phyloP scores from a whole-genome alignment of 2,888 invertebrate species.

The Leptopilina syphax region DNA sequence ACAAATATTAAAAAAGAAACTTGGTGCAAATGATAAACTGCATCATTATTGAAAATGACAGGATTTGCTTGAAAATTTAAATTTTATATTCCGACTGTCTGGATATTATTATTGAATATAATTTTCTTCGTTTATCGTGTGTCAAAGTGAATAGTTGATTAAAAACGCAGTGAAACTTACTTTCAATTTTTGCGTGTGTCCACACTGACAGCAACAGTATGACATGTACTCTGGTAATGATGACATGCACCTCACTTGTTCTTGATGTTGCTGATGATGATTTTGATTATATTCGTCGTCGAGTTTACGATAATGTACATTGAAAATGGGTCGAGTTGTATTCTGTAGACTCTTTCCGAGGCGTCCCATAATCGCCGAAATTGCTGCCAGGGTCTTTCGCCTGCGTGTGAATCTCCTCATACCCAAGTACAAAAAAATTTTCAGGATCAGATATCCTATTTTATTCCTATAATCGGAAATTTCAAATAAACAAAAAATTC shows the following conservation, averaged over 20 bases:
- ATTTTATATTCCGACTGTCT: too few species aligned
- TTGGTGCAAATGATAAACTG: too few species aligned
- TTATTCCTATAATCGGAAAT: neutral
- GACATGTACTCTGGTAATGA: conserved; percentile 80
- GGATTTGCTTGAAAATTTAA: too few species aligned
- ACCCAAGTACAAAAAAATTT: conserved; percentile 56
- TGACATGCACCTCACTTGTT: conserved; percentile 77
- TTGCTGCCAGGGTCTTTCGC: conserved; percentile 73
- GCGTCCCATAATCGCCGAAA: conserved; percentile 78
- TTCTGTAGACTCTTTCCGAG: conserved; percentile 76
- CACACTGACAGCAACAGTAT: conserved; percentile 81
- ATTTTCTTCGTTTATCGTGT: too few species aligned
- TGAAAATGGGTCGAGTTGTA: conserved; percentile 77
- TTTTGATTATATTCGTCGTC: conserved; percentile 78
- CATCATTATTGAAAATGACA: too few species aligned
- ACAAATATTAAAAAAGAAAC: too few species aligned
- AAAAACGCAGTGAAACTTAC: conserved; percentile 70
- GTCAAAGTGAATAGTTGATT: too few species aligned
- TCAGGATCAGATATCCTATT: conserved; percentile 28
- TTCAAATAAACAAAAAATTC: neutral
- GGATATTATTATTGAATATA: too few species aligned
- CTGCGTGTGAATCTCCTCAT: conserved; percentile 75
- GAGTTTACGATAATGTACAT: conserved; percentile 80
- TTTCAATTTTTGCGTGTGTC: conserved; percentile 81
- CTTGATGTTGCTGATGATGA: conserved; percentile 62